Evolutionary conservation across 1,140 invertebrate genomes (phyloP).

Genomic region (Episyrphus balteatus): DNA sequence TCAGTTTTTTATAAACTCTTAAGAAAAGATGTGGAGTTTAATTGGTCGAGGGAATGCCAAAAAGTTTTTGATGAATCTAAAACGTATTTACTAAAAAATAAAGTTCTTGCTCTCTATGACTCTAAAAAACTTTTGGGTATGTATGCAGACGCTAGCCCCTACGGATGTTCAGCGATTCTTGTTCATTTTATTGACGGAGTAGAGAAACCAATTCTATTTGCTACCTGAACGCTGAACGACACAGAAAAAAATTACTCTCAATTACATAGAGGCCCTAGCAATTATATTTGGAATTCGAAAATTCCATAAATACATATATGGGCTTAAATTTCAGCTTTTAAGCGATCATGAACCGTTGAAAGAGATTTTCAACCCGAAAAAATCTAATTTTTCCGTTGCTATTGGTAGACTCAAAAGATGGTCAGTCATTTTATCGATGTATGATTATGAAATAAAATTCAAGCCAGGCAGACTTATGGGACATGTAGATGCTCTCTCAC

Average conservation of each 20-base stretch:
- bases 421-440: constrained; percentile 15
- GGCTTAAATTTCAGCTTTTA: too few relatives aligned
- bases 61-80: not conserved
- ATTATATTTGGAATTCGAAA: too few relatives aligned
- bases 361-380: constrained; percentile 17
- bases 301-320: too few relatives aligned
- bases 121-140: not conserved
- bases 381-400: constrained; percentile 13
- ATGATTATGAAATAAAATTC: constrained; percentile 13
- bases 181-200: too few relatives aligned
- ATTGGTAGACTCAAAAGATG: constrained; percentile 14
- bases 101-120: not conserved
- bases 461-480: constrained; percentile 6
- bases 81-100: not conserved
- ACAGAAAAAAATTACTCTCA: too few relatives aligned
- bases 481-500: constrained; percentile 15
- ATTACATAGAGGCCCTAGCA: too few relatives aligned
- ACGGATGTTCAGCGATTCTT: too few relatives aligned
- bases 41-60: not conserved
- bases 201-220: too few relatives aligned
- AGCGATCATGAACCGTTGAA: constrained; percentile 30
- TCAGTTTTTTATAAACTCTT: not conserved
- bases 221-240: too few relatives aligned
- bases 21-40: not conserved
- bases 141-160: too few relatives aligned